phyloP scores from a whole-genome alignment of 2,797 vertebrate species.

The Phalloptychus januarius region DNA sequence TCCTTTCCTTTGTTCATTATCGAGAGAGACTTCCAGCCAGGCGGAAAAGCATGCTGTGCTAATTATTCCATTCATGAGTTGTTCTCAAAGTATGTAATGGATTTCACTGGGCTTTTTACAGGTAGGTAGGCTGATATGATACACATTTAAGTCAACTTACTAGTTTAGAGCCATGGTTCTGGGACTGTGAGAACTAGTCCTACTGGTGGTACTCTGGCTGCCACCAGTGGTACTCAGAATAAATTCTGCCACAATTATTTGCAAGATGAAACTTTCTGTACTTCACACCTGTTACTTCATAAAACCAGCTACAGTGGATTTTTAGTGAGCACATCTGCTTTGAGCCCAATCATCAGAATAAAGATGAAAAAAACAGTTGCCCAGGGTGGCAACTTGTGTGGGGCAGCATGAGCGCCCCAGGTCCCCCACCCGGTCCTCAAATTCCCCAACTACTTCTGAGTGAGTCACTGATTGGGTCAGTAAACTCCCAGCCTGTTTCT shows the following conservation, averaged over 20 bases:
- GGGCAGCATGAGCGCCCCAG: no score
- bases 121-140: slow-evolving; percentile 79
- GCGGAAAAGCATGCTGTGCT: slow-evolving; percentile 95
- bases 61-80: slow-evolving; percentile 94
- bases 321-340: not conserved
- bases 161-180: slow-evolving; percentile 11
- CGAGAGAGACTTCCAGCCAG: slow-evolving; percentile 95
- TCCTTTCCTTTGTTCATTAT: slow-evolving; percentile 96
- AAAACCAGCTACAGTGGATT: not conserved
- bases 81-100: slow-evolving; percentile 94
- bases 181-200: not conserved
- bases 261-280: not conserved
- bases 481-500: not conserved
- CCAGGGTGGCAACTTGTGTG: no score
- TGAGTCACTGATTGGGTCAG: not conserved
- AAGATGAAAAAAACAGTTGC: not conserved
- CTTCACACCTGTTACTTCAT: not conserved
- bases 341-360: not conserved
- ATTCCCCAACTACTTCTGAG: not conserved
- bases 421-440: no score
- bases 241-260: not conserved
- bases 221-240: not conserved
- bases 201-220: not conserved
- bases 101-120: slow-evolving; percentile 90
- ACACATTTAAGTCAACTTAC: slow-evolving; percentile 53